Conservation (phyloP, 2,888 invertebrate genomes). For the Druceiella hillmani region DNA sequence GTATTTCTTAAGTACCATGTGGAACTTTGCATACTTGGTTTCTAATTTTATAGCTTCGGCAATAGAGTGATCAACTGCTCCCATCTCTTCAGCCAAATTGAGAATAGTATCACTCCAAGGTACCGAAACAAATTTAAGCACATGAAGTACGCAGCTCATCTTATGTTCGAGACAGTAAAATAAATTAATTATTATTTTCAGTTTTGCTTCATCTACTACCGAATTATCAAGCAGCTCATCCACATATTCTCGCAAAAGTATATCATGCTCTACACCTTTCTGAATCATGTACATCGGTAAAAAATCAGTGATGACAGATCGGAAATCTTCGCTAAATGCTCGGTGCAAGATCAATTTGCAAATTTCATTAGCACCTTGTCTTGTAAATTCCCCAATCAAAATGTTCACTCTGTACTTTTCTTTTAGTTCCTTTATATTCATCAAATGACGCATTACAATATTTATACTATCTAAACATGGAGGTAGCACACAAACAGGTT, state of each 20-base stretch:
- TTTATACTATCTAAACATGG: slow-evolving; percentile 44
- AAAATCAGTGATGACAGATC: slow-evolving; percentile 37
- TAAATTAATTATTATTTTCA: slow-evolving; percentile 33
- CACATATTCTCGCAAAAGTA: slow-evolving; percentile 37
- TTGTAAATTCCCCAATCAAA: slow-evolving; percentile 39
- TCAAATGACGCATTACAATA: slow-evolving; percentile 37
- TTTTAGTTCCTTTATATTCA: slow-evolving; percentile 40
- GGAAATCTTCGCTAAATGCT: slow-evolving; percentile 35
- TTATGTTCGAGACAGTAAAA: background rate
- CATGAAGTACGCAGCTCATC: slow-evolving; percentile 40
- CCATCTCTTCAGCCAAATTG: slow-evolving; percentile 35
- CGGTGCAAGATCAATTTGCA: slow-evolving; percentile 44
- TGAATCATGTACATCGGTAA: slow-evolving; percentile 39
- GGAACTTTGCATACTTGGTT: slow-evolving; percentile 41
- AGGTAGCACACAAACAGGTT: slow-evolving; percentile 37
- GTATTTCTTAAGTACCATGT: slow-evolving; percentile 45
- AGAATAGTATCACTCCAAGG: slow-evolving; percentile 38
- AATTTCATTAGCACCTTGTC: slow-evolving; percentile 40
- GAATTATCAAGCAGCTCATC: slow-evolving; percentile 40
- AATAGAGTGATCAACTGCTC: slow-evolving; percentile 34
- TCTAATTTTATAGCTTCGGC: slow-evolving; percentile 42
- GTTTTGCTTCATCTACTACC: slow-evolving; percentile 37
- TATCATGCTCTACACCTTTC: slow-evolving; percentile 42
- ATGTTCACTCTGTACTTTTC: slow-evolving; percentile 47
- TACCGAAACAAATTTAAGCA: slow-evolving; percentile 42